Percentiles rank a stretch among this genome's conserved stretches.
phyloP scores from a whole-genome alignment of 2,888 invertebrate species.

The Leucoptera coffeella region DNA sequence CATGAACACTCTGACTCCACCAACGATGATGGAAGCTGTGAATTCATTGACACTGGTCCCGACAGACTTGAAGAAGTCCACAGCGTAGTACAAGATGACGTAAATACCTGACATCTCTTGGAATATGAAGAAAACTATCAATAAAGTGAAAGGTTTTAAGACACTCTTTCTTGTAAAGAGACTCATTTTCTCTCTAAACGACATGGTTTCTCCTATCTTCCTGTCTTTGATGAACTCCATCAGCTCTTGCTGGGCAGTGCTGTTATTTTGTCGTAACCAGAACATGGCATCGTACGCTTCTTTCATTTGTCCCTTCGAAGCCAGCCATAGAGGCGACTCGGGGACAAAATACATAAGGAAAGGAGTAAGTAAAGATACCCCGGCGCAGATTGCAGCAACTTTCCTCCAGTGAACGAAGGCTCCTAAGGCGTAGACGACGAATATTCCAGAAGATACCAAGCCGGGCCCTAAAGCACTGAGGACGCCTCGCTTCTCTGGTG shows the following conservation, averaged over 20 bases:
- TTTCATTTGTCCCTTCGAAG: slow-evolving; percentile 52
- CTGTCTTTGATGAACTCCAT: slow-evolving; percentile 51
- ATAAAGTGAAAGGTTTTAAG: slow-evolving; percentile 60
- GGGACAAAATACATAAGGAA: slow-evolving; percentile 58
- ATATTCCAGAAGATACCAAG: slow-evolving; percentile 65
- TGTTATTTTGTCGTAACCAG: slow-evolving; percentile 60
- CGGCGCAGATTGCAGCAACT: slow-evolving; percentile 59
- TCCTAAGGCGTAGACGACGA: slow-evolving; percentile 62
- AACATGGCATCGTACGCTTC: slow-evolving; percentile 57
- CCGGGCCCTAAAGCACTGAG: slow-evolving; percentile 65
- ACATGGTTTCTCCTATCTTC: slow-evolving; percentile 25
- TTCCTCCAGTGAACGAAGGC: slow-evolving; percentile 61
- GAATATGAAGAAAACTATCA: slow-evolving; percentile 60
- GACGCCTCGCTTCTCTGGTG: slow-evolving; percentile 61
- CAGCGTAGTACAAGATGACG: slow-evolving; percentile 66
- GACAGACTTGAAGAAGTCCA: slow-evolving; percentile 63
- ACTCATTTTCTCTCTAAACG: slow-evolving; percentile 26
- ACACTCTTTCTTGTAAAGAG: slow-evolving; percentile 49
- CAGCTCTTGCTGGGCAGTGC: slow-evolving; percentile 57
- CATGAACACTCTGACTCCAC: slow-evolving; percentile 59
- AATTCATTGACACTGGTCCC: slow-evolving; percentile 61
- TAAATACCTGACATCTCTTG: slow-evolving; percentile 72
- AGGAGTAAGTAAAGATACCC: slow-evolving; percentile 49
- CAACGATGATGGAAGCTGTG: slow-evolving; percentile 63
- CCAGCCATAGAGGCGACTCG: slow-evolving; percentile 64